Evolutionary conservation across 2,888 invertebrate genomes (phyloP), one percentile per base, ranked within the genome.

Genomic region (Caenorhabditis parvicauda): DNA sequence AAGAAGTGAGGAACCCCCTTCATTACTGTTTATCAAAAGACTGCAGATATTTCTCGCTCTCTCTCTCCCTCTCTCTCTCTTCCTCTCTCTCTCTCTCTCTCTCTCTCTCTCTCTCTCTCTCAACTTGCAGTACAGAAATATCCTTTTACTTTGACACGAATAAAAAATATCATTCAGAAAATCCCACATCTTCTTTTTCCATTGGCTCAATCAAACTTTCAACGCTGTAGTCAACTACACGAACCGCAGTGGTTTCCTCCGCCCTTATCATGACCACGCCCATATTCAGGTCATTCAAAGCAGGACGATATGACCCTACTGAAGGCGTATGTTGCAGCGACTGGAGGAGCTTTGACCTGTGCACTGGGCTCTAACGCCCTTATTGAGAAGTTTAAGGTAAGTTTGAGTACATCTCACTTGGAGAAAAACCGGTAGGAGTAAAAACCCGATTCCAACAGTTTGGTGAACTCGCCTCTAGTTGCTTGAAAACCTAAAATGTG

Each of bases 181-280:
- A 4, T 87, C 89, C 1, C 91, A 91, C 4, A 92, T 93, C 4
- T 85, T 94, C 51, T 94, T 95, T 84, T 96, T 95, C 94, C 96
- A 94, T 82, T 94, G 92, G 92, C 52, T 67, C 48, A 67, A 67
- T 46, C 67, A 67, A 42, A 60, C 63, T 9, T 96, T 96, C 85
- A 98, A 98, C 83, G 95, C 96, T 1, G 81, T 93, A n/a, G 96
- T 98, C 47, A 98, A 98, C 85, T 96, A 94, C 83, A 93, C 95
- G 29, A 98, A 98, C 83, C 87, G 96, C 48, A 84, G 84, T 74
- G 67, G 67, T 43, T 35, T 42, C 2, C 59, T 59, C 43, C 49
- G 56, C 41, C 44, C 38, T 14, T 55, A 60, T 38, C 53, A 56
- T 39, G 44, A 32, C 9, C 14, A 32, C 35, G 35, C 7, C 7